A percentile compares a stretch with the other conserved stretches of the same genome.
phyloP scores from a whole-genome alignment of 2,888 invertebrate genomes.

The Amphimallon solstitiale region DNA sequence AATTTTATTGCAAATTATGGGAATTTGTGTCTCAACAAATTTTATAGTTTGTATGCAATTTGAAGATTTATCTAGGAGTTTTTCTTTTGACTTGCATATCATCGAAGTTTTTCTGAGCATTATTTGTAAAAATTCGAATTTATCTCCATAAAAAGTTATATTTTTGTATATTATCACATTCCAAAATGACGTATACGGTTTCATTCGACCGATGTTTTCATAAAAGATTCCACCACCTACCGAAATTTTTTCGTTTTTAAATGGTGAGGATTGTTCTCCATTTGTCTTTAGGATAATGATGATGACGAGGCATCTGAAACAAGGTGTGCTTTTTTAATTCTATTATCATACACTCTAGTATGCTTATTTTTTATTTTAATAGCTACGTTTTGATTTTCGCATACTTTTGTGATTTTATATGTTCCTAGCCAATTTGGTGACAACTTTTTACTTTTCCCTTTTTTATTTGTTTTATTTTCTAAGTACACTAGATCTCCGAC shows the following conservation, averaged over 20 bases:
- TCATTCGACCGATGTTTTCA: conserved; percentile 15
- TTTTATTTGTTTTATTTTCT: conserved; percentile 34
- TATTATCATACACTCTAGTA: conserved; percentile 38
- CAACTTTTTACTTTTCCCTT: conserved; percentile 38
- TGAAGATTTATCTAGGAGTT: not conserved
- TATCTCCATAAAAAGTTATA: not conserved
- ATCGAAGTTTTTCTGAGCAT: not conserved
- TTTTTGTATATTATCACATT: conserved; percentile 1
- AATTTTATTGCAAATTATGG: not conserved
- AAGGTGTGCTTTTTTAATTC: conserved; percentile 34
- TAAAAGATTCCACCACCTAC: conserved; percentile 14
- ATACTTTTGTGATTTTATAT: conserved; percentile 41
- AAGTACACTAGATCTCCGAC: conserved; percentile 45
- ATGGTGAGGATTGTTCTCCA: too few species aligned
- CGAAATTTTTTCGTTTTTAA: not conserved
- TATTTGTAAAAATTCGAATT: not conserved
- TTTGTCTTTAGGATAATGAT: not conserved
- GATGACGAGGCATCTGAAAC: conserved; percentile 13
- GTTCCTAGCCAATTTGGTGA: conserved; percentile 40
- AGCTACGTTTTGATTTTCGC: conserved; percentile 42
- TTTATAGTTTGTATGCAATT: conserved; percentile 4
- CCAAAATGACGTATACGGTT: conserved; percentile 7
- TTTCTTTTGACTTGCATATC: not conserved
- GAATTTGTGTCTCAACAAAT: conserved; percentile 9
- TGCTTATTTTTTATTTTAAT: conserved; percentile 41